Evolutionary conservation across 2,888 invertebrate species (phyloP).

Genomic region (Trachelus tabidus): DNA sequence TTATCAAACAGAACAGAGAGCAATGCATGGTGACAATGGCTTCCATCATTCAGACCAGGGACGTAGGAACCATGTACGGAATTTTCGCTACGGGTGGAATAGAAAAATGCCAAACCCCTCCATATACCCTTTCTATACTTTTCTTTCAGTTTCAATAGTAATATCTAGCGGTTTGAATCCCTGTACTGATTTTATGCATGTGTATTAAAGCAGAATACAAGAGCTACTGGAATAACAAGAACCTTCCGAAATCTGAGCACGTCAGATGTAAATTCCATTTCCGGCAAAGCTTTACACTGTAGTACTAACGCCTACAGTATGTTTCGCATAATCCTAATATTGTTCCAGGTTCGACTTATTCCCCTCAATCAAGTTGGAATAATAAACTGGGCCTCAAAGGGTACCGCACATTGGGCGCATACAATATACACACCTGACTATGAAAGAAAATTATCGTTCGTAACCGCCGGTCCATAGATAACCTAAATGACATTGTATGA

Average conservation of each 20-base stretch:
- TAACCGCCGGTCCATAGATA: no score
- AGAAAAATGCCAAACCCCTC: background rate
- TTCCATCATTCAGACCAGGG: background rate
- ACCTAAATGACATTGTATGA: no score
- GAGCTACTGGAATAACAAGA: background rate
- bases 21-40: background rate
- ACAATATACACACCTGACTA: no score
- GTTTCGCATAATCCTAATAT: conserved; percentile 3
- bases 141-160: background rate
- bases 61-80: background rate
- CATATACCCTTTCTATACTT: background rate
- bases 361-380: conserved; percentile 12
- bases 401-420: background rate
- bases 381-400: background rate
- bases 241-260: background rate
- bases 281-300: background rate
- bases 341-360: conserved; percentile 10
- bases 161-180: background rate
- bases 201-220: background rate
- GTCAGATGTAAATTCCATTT: background rate
- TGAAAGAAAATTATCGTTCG: no score
- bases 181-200: background rate
- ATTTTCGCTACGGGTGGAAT: background rate
- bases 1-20: background rate
- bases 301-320: background rate